A percentile compares a stretch with the other conserved stretches of the same genome.
phyloP scores from a whole-genome alignment of 2,113 vertebrate genomes.

The Perca schrenkii region DNA sequence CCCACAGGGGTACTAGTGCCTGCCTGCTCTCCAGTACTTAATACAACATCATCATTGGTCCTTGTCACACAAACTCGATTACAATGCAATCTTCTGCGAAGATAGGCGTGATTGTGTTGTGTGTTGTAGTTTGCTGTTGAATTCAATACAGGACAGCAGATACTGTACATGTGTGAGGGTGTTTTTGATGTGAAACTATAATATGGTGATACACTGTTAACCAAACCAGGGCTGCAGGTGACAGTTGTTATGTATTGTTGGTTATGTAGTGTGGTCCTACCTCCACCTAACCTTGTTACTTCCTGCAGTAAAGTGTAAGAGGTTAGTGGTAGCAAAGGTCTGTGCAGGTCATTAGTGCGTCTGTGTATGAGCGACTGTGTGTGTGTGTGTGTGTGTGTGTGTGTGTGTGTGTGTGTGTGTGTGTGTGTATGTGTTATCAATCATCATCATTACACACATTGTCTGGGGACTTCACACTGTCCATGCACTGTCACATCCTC shows the following conservation, averaged over 20 bases:
- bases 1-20: constrained; percentile 45
- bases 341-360: constrained; percentile 38
- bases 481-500: constrained; percentile 16
- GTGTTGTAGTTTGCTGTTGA: constrained; percentile 31
- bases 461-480: constrained; percentile 27
- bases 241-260: constrained; percentile 10
- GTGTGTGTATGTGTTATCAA: constrained; percentile 41
- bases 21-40: constrained; percentile 61
- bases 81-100: constrained; percentile 46
- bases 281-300: constrained; percentile 39
- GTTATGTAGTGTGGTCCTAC: neutral
- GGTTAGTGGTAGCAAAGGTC: constrained; percentile 26
- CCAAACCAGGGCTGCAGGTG: constrained; percentile 40
- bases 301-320: constrained; percentile 17
- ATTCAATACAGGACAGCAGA: constrained; percentile 38
- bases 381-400: constrained; percentile 4
- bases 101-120: constrained; percentile 50
- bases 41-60: constrained; percentile 72
- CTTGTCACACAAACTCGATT: constrained; percentile 71
- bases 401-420: neutral
- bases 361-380: neutral
- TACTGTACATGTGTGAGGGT: constrained; percentile 25
- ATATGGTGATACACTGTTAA: constrained; percentile 17
- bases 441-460: constrained; percentile 57
- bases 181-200: constrained; percentile 27